Evolutionary conservation across 2,113 vertebrate genomes (phyloP).

Genomic region (Podiceps cristatus): DNA sequence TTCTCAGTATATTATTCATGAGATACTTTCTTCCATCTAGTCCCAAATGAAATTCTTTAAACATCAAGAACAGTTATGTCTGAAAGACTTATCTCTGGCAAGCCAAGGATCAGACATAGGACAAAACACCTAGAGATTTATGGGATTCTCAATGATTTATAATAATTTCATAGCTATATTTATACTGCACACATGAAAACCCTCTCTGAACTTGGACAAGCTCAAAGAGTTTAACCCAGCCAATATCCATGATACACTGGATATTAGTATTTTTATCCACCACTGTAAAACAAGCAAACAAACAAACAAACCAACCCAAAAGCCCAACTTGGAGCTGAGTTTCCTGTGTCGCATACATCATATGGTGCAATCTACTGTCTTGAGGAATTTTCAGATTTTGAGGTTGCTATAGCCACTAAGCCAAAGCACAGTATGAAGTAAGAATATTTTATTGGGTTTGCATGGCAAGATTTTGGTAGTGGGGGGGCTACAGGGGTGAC

Average conservation of each 20-base stretch:
- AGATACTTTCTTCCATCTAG: not conserved
- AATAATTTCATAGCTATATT: not conserved
- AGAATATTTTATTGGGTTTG: not conserved
- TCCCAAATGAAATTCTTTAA: not conserved
- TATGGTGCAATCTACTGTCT: not conserved
- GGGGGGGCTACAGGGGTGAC: too few species aligned
- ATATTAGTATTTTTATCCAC: not conserved
- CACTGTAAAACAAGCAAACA: not conserved
- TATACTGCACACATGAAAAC: not conserved
- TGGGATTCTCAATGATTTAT: not conserved
- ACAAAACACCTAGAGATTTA: not conserved
- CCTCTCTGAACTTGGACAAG: not conserved
- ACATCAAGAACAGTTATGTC: not conserved
- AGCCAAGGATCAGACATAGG: not conserved
- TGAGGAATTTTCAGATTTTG: not conserved
- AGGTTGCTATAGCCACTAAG: not conserved
- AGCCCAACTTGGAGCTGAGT: not conserved
- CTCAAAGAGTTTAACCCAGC: not conserved
- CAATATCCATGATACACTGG: not conserved
- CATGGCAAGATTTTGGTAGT: too few species aligned
- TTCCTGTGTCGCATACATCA: not conserved
- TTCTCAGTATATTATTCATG: not conserved
- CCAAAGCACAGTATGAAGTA: not conserved
- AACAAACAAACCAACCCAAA: not conserved
- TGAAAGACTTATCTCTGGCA: not conserved